Percentiles rank a stretch among this genome's conserved stretches.
Conservation (phyloP, 2,797 vertebrate species). For the Phalloptychus januarius region DNA sequence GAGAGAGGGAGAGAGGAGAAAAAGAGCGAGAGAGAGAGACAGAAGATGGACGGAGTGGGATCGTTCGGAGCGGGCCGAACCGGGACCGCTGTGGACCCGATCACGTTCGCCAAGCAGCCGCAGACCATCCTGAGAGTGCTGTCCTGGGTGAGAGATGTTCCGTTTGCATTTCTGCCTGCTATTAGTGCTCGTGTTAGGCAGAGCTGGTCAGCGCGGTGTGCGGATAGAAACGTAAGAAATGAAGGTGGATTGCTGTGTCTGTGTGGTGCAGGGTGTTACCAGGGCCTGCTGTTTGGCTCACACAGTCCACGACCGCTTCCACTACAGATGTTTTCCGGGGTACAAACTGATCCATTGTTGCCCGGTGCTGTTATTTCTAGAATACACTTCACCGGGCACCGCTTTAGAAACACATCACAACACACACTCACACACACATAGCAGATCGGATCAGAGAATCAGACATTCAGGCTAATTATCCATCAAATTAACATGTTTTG, state of each 20-base stretch:
- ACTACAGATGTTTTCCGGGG: conserved; percentile 25
- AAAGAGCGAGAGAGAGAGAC: conserved; percentile 12
- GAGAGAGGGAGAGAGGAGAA: not conserved
- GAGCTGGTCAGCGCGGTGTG: conserved; percentile 37
- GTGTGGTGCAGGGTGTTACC: conserved; percentile 54
- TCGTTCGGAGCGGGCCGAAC: conserved; percentile 94
- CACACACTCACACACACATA: conserved; percentile 12
- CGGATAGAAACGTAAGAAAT: not conserved
- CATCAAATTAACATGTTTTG: not conserved
- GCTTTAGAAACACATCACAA: conserved; percentile 6
- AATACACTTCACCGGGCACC: not conserved
- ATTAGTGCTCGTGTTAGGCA: conserved; percentile 2
- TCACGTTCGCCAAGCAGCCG: conserved; percentile 89
- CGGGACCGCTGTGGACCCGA: conserved; percentile 87
- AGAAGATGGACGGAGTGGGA: conserved; percentile 93
- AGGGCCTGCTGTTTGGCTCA: conserved; percentile 54
- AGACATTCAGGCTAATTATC: not conserved
- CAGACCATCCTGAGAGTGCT: conserved; percentile 91
- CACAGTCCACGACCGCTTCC: conserved; percentile 31
- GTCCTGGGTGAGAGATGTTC: conserved; percentile 88
- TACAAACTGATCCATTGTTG: not conserved
- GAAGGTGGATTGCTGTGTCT: not conserved
- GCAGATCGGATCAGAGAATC: conserved; percentile 17
- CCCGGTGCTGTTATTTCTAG: not conserved
- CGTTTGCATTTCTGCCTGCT: conserved; percentile 12